phyloP scores from a whole-genome alignment of 2,113 vertebrate species.

The Geothlypis trichas region DNA sequence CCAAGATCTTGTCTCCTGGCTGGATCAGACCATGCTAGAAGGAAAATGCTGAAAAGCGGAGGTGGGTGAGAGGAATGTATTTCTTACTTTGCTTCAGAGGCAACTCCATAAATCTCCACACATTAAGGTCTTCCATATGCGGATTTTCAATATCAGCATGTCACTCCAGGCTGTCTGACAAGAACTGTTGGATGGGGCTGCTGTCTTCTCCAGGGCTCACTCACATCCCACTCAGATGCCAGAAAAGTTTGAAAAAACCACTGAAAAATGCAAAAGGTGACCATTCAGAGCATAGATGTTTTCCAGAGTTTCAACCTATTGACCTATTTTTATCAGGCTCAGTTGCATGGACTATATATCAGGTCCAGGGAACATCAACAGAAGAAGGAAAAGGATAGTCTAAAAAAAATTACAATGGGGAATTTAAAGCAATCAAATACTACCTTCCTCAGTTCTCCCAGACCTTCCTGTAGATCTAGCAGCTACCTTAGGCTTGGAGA shows the following conservation, averaged over 20 bases:
- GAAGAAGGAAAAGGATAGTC: not conserved
- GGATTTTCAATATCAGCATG: conserved; percentile 16
- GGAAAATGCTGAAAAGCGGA: conserved; percentile 21
- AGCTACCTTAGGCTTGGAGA: not conserved
- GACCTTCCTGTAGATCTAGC: not conserved
- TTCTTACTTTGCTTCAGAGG: not conserved
- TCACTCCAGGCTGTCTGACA: not conserved
- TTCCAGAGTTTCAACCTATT: not conserved
- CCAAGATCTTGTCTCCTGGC: not conserved
- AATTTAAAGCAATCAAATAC: not conserved
- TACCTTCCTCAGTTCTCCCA: not conserved
- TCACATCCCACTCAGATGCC: not conserved
- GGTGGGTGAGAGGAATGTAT: not conserved
- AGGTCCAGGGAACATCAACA: not conserved
- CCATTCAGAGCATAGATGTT: not conserved
- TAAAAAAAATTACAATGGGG: not conserved
- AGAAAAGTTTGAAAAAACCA: not conserved
- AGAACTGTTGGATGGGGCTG: not conserved
- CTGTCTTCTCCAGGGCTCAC: not conserved
- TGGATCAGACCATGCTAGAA: not conserved
- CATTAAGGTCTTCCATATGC: not conserved
- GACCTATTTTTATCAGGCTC: not conserved
- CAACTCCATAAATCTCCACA: not conserved
- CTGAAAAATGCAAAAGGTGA: not conserved
- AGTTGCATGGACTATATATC: not conserved